Evolutionary conservation across 2,113 vertebrate genomes (phyloP), one percentile per base, ranked within the genome.

Genomic region (Rhinoderma darwinii): DNA sequence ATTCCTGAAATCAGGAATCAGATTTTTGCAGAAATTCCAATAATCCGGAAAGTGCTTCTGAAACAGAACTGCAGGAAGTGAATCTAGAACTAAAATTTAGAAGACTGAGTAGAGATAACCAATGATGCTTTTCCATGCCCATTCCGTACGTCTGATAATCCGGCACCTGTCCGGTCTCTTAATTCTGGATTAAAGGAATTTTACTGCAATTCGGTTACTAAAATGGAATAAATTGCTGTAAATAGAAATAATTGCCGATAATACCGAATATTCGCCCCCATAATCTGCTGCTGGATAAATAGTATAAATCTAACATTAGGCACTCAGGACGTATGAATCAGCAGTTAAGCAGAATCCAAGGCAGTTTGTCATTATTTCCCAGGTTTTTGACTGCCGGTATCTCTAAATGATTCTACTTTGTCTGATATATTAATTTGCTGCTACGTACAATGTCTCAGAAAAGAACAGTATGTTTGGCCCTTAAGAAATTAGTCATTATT

Each of bases 401-500:
- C 54, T 76, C 54, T 63, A 61, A 84, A 84, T 61, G 51, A 84
- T 84, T 74, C 41, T 22, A 63, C 25, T 75, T 59, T 77, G 41
- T 51, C 30, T 78, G 43, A 66, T 50, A 86, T 86, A 86, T 86
- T 63, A 77, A 77, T 61, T 77, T 1, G 39, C 25, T 63, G 54
- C 72, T 76, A 77, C 47, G 56, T 66, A 32, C 37, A n/a, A 50
- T 66, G 74, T 66, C 84, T 78, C 37, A 20, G 83, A 76, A 78
- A 86, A 68, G 56, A 78, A 77, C 39, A 47, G 43, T 37, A 51
- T 78, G 74, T 78, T 51, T 77, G 74, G 73, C 56, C 59, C 59
- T 77, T 77, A 66, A 86, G 56, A 86, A 68, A 68, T 86, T 72
- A 84, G 50, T 61, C 50, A 61, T 76, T 75, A 76, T 61, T 59